Evolutionary conservation across 2,113 vertebrate species (phyloP).

Genomic region (Centropus unirufus): DNA sequence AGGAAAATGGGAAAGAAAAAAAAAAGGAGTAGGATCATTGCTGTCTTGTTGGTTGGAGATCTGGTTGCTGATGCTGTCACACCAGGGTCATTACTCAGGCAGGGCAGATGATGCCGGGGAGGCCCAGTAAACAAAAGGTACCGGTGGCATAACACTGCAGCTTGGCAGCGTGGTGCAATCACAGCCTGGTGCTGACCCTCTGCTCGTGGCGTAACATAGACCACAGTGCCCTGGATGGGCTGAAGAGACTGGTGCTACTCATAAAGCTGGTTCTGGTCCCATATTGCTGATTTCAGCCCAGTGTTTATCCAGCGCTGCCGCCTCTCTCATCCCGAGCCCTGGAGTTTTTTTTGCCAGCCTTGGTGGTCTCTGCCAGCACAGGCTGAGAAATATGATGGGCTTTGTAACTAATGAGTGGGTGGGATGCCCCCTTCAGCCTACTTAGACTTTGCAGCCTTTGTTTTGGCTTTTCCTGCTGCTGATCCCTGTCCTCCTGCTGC

Average conservation of each 20-base stretch:
- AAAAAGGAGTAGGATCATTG: neutral
- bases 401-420: accelerated
- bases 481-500: neutral
- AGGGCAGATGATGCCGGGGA: neutral
- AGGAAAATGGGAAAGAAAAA: neutral
- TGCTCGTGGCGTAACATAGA: neutral
- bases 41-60: neutral
- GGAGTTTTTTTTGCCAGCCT: neutral
- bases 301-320: neutral
- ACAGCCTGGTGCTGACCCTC: neutral
- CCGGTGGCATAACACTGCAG: neutral
- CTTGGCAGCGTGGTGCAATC: neutral
- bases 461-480: neutral
- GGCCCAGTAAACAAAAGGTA: neutral
- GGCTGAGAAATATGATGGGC: neutral
- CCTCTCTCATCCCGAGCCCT: neutral
- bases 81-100: neutral
- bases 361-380: neutral
- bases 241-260: neutral
- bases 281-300: neutral
- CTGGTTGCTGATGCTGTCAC: neutral
- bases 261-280: neutral
- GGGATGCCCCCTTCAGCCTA: neutral
- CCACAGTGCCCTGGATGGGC: neutral
- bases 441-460: neutral